phyloP scores from a whole-genome alignment of 2,888 invertebrate genomes.

The Tupiocoris notatus region DNA sequence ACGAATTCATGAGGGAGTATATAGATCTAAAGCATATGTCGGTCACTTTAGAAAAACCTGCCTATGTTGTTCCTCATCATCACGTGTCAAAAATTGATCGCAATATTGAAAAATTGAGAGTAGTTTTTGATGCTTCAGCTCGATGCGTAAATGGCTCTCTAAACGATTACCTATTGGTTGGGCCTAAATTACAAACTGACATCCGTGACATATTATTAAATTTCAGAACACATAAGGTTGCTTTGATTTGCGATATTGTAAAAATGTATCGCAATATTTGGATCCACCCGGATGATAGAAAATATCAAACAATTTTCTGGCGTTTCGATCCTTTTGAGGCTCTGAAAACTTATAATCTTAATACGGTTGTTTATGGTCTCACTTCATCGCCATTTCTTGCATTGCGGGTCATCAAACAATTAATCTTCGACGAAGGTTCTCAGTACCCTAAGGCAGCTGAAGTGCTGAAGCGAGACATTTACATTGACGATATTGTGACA shows the following conservation, averaged over 20 bases:
- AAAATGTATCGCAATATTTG: constrained; percentile 20
- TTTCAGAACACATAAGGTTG: constrained; percentile 13
- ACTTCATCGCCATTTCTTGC: constrained; percentile 15
- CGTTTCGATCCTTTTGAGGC: neutral
- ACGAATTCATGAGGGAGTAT: constrained; percentile 18
- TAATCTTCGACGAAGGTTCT: neutral
- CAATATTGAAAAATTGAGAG: neutral
- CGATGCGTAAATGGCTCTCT: neutral
- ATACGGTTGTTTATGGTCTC: constrained; percentile 14
- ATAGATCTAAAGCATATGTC: constrained; percentile 17
- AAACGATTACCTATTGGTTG: neutral
- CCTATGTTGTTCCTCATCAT: constrained; percentile 9
- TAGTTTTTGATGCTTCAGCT: neutral
- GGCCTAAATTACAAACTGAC: neutral
- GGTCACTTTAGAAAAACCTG: neutral
- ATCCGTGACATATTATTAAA: constrained; percentile 7
- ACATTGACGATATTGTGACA: constrained; percentile 12
- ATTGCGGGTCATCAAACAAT: neutral
- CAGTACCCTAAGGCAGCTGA: neutral
- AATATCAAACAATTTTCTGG: constrained; percentile 17
- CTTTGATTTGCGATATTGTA: neutral
- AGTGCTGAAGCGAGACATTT: constrained; percentile 3
- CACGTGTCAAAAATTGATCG: neutral
- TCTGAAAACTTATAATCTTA: neutral
- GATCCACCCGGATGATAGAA: neutral